Evolutionary conservation across 2,888 invertebrate species (phyloP), one percentile per base, ranked within the genome.

Genomic region (Suillia variegata): DNA sequence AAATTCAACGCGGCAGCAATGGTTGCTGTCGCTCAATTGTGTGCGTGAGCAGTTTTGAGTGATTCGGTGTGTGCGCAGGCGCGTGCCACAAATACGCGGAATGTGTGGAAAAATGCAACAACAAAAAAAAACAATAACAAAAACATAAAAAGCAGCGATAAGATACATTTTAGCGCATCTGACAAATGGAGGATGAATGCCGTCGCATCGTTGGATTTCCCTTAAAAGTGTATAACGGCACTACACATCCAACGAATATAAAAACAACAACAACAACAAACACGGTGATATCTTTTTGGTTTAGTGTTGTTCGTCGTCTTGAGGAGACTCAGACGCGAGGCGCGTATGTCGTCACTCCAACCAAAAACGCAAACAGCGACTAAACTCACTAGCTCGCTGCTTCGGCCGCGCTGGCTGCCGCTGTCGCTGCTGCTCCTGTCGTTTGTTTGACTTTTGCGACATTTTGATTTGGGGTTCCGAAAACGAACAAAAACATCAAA

Each of bases 401-500:
- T 50, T 15, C n/a, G n/a, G n/a, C n/a, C n/a, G n/a, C n/a, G n/a
- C n/a, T n/a, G n/a, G n/a, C n/a, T n/a, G n/a, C n/a, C n/a, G n/a
- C n/a, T n/a, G n/a, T 31, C 24, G 34, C 15, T n/a, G 53, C 53
- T 50, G 66, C 56, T 42, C 58, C 54, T n/a, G n/a, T n/a, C 62
- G 67, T 70, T 74, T 74, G 69, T 74, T 73, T 73, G 75, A 74
- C 75, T 73, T 73, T 70, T 73, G n/a, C n/a, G 65, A 67, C 75
- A 75, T 75, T 75, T 68, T 68, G 68, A 66, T 69, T 66, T 65
- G 59, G 53, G 48, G 59, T 61, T 55, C 24, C 22, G 26, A 56
- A 56, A 56, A 10, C 26, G 20, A 15, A 54, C 22, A 50, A 3
- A 4, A 24, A 26, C 22, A 26, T 12, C 22, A n/a, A n/a, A n/a